These are phyloP conservation scores for Axea sp. DNA, from an alignment of 2,888 invertebrate genomes.

Conservation along the genomic window DNA sequence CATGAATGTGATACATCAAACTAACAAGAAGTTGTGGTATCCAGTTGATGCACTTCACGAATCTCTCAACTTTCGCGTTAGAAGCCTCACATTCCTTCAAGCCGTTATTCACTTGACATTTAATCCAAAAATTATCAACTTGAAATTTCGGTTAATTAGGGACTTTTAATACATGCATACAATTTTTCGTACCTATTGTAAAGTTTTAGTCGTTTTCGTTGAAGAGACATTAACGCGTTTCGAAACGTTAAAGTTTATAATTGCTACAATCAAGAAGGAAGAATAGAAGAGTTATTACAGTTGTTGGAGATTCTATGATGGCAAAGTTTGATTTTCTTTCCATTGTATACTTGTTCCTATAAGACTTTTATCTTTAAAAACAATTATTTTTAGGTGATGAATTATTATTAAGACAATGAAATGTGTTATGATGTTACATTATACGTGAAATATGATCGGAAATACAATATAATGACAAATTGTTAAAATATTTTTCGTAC, in stretches of 20 bases:
- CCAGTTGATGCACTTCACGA: conserved; percentile 40
- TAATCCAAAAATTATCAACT: conserved; percentile 33
- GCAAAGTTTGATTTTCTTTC: conserved; percentile 58
- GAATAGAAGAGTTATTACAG: conserved; percentile 57
- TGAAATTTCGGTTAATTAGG: conserved; percentile 9
- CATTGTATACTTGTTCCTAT: conserved; percentile 48
- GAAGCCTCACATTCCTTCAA: conserved; percentile 36
- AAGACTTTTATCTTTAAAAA: conserved; percentile 54
- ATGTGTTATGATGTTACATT: conserved; percentile 29
- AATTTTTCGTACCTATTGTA: conserved; percentile 24
- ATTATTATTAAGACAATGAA: conserved; percentile 39
- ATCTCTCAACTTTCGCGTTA: conserved; percentile 44
- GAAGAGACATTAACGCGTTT: conserved; percentile 38
- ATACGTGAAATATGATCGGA: no score
- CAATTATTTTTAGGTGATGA: conserved; percentile 39
- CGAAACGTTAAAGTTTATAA: conserved; percentile 53
- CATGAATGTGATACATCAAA: conserved; percentile 58
- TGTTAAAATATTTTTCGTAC: no score
- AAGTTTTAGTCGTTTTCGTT: conserved; percentile 27
- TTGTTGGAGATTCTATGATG: conserved; percentile 53
- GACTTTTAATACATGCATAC: conserved; percentile 14
- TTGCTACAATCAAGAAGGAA: conserved; percentile 54
- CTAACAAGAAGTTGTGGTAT: conserved; percentile 61
- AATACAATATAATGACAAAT: no score
- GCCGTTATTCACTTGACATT: conserved; percentile 38